Base-by-base conservation (phyloP, 2,113 vertebrate genomes). In the Phainopepla nitens region DNA sequence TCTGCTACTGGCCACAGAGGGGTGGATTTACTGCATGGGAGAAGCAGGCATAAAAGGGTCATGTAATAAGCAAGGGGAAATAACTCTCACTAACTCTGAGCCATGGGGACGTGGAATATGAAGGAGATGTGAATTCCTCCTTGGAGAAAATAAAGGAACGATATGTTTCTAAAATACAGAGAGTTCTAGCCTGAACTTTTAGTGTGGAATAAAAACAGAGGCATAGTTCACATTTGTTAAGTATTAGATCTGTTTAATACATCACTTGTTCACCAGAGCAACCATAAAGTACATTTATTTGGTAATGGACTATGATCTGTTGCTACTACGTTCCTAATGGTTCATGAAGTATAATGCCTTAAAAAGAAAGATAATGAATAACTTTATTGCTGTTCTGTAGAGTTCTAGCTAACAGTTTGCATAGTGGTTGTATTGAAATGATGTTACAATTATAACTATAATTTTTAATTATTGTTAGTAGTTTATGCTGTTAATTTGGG, bases 191-290 rank as follows among this genome's bases (percentile, higher is more conserved):
- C 56, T 41, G 22, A 78, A 27, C 45, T 85, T 91, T 62, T 62
- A 44, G 39, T 27, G 19, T 35, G 61, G 44, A 18, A 72, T 64
- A 39, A 73, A 70, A 91, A 49, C 14, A 65, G 87, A 91, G 65
- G n/a, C 91, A 90, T 36, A 94, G 93, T 96, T 90, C 93, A 94
- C 57, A 17, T 42, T 73, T 79, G 91, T 96, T 94, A 95, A 62
- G 11, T 65, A 82, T 94, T 94, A 89, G 23, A 60, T 47, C 2
- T 17, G 71, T 95, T 95, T 92, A 97, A 96, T 93, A 47, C 2
- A 4, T 93, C 81, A 96, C 94, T 90, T 80, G 61, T 45, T 85
- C 39, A 91, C 62, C 53, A 91, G 66, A 92, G 70, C 65, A 70
- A 68, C 44, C 36, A 89, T 61, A 70, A 79, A 73, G 70, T 18